Evolutionary conservation across 2,888 invertebrate species (phyloP).

Genomic region (Spodoptera littoralis): DNA sequence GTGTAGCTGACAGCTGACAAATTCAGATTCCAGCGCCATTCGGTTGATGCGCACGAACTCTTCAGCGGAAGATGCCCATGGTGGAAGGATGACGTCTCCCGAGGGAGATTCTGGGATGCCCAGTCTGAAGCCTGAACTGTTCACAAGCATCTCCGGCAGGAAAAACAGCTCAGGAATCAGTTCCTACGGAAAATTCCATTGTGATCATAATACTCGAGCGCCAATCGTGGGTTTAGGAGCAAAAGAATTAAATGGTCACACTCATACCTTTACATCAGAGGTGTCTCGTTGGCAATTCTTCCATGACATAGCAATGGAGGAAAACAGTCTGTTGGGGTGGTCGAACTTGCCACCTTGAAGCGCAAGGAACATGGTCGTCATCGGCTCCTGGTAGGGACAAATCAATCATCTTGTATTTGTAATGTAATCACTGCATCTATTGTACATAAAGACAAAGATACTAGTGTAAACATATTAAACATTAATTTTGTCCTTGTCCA

Average conservation of each 20-base stretch:
- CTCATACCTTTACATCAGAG: slow-evolving; percentile 97
- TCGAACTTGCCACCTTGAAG: slow-evolving; percentile 99
- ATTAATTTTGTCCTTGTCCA: too few relatives aligned
- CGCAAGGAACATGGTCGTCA: slow-evolving; percentile 99
- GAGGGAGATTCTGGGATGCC: slow-evolving; percentile 96
- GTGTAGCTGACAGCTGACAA: slow-evolving; percentile 99
- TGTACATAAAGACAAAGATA: too few relatives aligned
- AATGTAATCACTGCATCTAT: not conserved
- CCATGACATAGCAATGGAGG: slow-evolving; percentile 98
- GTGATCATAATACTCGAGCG: not conserved
- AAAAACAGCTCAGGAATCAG: slow-evolving; percentile 99
- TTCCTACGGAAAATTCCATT: slow-evolving; percentile 89
- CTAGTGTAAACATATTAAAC: too few relatives aligned
- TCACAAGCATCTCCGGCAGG: slow-evolving; percentile 99
- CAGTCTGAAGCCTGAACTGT: slow-evolving; percentile 93
- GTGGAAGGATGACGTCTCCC: slow-evolving; percentile 97
- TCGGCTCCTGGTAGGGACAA: slow-evolving; percentile 94
- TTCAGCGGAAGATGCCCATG: slow-evolving; percentile 99
- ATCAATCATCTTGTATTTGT: not conserved
- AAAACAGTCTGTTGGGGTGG: slow-evolving; percentile 98
- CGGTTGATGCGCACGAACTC: slow-evolving; percentile 99
- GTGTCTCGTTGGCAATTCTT: slow-evolving; percentile 99
- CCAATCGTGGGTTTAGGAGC: not conserved
- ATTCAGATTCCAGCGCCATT: slow-evolving; percentile 99
- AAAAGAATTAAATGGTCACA: too few relatives aligned